Evolutionary conservation across 1,140 invertebrate genomes (phyloP).

Genomic region (Drosophila aff.): DNA sequence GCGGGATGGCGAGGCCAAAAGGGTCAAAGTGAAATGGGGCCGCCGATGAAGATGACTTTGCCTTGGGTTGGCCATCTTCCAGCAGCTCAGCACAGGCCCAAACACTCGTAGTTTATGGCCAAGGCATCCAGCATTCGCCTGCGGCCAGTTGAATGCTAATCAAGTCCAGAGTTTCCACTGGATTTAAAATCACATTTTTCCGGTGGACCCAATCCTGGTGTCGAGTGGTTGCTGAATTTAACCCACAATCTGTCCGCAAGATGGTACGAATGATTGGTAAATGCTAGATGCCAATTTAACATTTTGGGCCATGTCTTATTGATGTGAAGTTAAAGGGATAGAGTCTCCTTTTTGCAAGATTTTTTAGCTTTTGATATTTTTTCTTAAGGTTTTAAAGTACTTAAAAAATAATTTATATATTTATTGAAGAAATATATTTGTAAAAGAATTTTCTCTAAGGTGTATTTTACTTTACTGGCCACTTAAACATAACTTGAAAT

Average conservation of each 20-base stretch:
- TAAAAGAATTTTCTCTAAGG: too few relatives aligned
- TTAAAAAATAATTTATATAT: background rate
- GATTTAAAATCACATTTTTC: constrained; percentile 34
- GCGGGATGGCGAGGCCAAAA: constrained; percentile 44
- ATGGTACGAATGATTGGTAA: constrained; percentile 17
- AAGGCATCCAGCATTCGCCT: constrained; percentile 30
- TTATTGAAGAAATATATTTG: too few relatives aligned
- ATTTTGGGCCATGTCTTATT: background rate
- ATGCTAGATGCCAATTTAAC: constrained; percentile 8
- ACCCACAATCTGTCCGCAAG: constrained; percentile 25
- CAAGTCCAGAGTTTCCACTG: constrained; percentile 43
- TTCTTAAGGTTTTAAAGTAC: background rate
- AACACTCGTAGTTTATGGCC: constrained; percentile 47
- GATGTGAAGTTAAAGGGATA: background rate
- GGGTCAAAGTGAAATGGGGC: constrained; percentile 62
- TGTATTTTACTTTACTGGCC: too few relatives aligned
- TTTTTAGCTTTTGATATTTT: background rate
- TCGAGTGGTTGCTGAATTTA: constrained; percentile 27
- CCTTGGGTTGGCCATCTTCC: constrained; percentile 29
- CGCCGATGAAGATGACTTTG: constrained; percentile 40
- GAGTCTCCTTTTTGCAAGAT: background rate
- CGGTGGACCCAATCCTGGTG: constrained; percentile 3
- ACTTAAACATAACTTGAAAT: too few relatives aligned
- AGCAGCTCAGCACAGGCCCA: constrained; percentile 22
- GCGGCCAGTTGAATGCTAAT: constrained; percentile 45